These are phyloP conservation scores for Streptopelia turtur DNA, from an alignment of 2,797 vertebrate species.

Conservation along the genomic window DNA sequence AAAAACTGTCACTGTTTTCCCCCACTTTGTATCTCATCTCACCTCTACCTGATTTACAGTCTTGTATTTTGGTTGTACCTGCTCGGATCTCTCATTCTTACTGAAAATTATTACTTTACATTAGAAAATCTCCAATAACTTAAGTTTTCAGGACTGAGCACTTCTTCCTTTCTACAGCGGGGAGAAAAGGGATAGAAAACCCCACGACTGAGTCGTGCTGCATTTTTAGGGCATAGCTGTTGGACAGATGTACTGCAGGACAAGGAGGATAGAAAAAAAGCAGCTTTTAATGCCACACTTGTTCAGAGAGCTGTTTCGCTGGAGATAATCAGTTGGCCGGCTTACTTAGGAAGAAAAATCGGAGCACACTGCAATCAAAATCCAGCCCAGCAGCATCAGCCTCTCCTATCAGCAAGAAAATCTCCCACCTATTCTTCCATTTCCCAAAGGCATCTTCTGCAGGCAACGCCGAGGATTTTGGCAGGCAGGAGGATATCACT, in stretches of 20 bases:
- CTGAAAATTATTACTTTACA: fast-evolving
- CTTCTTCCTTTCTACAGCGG: not conserved
- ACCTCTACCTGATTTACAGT: not conserved
- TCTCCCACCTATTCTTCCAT: not conserved
- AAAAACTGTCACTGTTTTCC: not conserved
- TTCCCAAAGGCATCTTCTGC: not conserved
- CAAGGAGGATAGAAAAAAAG: not conserved
- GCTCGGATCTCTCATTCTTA: not conserved
- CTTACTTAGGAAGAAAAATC: not conserved
- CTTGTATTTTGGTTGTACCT: not conserved
- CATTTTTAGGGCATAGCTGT: not conserved
- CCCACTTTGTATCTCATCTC: not conserved
- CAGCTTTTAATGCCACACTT: not conserved
- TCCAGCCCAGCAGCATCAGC: not conserved
- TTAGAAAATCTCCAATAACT: not conserved
- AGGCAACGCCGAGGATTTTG: not conserved
- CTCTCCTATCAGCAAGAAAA: not conserved
- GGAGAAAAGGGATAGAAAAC: not conserved
- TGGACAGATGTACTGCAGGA: not conserved
- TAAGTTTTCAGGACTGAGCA: not conserved
- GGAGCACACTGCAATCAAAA: not conserved
- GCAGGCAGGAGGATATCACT: not conserved
- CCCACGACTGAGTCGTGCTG: fast-evolving
- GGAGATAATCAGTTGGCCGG: not conserved
- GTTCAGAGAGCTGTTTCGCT: not conserved